These are phyloP conservation scores for Lacerta viridis DNA, from an alignment of 2,797 vertebrate genomes.

Conservation along the genomic window DNA sequence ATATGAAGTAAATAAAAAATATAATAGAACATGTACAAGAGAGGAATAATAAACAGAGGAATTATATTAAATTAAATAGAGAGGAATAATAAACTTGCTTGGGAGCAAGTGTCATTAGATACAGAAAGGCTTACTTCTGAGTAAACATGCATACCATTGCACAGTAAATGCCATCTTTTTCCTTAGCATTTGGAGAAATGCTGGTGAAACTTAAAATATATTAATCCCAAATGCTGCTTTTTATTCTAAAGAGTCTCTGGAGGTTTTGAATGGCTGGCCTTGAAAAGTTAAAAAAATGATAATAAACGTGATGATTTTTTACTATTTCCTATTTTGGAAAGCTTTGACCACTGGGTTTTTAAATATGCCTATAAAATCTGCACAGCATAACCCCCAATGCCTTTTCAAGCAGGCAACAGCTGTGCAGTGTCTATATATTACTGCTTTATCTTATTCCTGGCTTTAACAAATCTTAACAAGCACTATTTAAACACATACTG, in stretches of 20 bases:
- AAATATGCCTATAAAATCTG: slow-evolving; percentile 52
- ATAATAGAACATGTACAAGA: not conserved
- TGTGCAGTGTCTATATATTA: slow-evolving; percentile 39
- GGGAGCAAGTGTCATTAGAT: not conserved
- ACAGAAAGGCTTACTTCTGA: not conserved
- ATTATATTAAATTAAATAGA: slow-evolving; percentile 3
- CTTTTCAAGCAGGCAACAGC: slow-evolving; percentile 56
- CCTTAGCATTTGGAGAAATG: slow-evolving; percentile 36
- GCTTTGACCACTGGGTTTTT: slow-evolving; percentile 31
- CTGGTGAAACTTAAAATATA: slow-evolving; percentile 24
- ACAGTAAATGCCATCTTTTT: not conserved
- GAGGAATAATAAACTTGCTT: not conserved
- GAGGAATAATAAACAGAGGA: not conserved
- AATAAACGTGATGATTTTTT: not conserved
- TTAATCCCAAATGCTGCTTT: slow-evolving; percentile 30
- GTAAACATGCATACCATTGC: not conserved
- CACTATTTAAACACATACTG: slow-evolving; percentile 34
- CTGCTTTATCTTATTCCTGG: slow-evolving; percentile 58
- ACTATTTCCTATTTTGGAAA: slow-evolving; percentile 50
- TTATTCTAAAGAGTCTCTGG: not conserved
- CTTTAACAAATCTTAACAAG: slow-evolving; percentile 64
- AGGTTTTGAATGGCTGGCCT: slow-evolving; percentile 1
- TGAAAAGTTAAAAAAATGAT: not conserved
- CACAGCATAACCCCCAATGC: slow-evolving; percentile 48
- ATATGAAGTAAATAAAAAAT: not conserved